Conservation (phyloP, 2,113 vertebrate genomes). For the Etia nguti region DNA sequence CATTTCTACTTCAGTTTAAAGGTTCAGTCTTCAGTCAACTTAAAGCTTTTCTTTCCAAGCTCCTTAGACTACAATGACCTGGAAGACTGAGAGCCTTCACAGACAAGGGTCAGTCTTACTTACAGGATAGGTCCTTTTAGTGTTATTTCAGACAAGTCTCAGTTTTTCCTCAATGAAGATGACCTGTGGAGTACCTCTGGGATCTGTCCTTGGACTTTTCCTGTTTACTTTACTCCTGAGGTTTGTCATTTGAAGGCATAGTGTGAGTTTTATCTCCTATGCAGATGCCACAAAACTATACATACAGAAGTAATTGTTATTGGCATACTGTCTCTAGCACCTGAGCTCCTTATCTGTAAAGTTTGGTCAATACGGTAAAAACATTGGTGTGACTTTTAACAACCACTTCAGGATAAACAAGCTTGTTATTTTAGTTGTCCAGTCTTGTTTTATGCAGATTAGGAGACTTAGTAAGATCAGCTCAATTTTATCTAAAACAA, state of each 20-base stretch:
- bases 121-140: not conserved
- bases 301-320: not conserved
- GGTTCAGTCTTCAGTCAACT: no score
- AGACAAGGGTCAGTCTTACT: not conserved
- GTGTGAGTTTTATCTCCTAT: not conserved
- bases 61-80: no score
- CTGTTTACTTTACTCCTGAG: not conserved
- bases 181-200: not conserved
- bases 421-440: not conserved
- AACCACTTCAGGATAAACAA: not conserved
- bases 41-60: no score
- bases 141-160: not conserved
- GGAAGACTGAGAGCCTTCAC: no score
- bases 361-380: not conserved
- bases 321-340: not conserved
- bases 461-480: not conserved
- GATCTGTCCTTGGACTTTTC: not conserved
- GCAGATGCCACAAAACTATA: not conserved
- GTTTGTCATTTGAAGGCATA: not conserved
- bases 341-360: not conserved
- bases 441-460: not conserved
- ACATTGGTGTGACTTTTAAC: not conserved
- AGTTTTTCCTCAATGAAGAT: not conserved
- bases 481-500: not conserved
- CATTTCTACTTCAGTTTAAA: not conserved